phyloP scores from a whole-genome alignment of 2,113 vertebrate species.

The Larimichthys crocea region DNA sequence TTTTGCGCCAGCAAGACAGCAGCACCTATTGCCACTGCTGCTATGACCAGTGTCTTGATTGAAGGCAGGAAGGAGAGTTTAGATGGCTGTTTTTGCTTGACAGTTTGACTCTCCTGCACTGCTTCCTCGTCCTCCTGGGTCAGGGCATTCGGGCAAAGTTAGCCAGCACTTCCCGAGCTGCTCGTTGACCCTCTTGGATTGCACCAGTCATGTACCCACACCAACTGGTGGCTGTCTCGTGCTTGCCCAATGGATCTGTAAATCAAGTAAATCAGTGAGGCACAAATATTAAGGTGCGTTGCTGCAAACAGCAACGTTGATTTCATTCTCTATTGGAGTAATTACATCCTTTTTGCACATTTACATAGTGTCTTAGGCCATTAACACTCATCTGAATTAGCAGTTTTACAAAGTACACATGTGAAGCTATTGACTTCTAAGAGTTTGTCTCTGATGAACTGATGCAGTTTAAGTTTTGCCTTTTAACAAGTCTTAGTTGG shows the following conservation, averaged over 20 bases:
- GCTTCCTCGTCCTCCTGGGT: slow-evolving; percentile 66
- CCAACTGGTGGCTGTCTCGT: slow-evolving; percentile 85
- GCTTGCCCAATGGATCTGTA: slow-evolving; percentile 83
- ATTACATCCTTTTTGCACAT: background rate
- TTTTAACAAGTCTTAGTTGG: slow-evolving; percentile 24
- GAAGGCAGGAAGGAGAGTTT: background rate
- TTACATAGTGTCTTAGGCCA: background rate
- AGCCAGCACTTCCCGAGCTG: slow-evolving; percentile 80
- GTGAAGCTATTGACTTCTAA: no score
- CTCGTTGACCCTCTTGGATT: slow-evolving; percentile 80
- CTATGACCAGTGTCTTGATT: slow-evolving; percentile 23
- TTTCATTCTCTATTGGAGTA: background rate
- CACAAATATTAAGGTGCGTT: background rate
- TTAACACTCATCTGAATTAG: background rate
- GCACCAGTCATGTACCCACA: slow-evolving; percentile 84
- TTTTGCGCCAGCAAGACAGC: slow-evolving; percentile 53
- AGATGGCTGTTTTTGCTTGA: background rate
- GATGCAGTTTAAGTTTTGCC: no score
- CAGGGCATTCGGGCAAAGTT: slow-evolving; percentile 67
- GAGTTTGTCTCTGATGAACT: no score
- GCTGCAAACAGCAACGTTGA: no score
- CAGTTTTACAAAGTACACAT: background rate
- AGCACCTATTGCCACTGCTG: slow-evolving; percentile 45
- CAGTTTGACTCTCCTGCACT: slow-evolving; percentile 12
- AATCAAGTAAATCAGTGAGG: slow-evolving; percentile 7